phyloP scores from a whole-genome alignment of 1,140 invertebrate genomes.

The Cyclina sinensis region DNA sequence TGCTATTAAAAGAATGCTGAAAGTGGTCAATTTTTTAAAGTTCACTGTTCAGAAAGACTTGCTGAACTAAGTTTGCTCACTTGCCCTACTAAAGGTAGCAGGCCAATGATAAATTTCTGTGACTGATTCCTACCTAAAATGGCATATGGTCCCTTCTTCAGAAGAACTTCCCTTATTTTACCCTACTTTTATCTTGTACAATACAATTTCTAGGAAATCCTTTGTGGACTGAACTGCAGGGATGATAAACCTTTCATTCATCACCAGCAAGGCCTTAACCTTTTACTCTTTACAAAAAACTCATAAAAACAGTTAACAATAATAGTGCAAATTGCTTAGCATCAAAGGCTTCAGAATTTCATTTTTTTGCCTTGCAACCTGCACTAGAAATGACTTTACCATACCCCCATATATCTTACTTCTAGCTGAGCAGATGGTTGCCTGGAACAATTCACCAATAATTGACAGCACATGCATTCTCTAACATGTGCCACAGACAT shows the following conservation, averaged over 20 bases:
- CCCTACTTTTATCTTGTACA: no score
- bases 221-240: no score
- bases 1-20: no score
- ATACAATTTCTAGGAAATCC: no score
- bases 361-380: constrained; percentile 9
- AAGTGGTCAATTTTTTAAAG: no score
- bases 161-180: no score
- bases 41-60: no score
- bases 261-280: background rate
- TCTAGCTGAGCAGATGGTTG: constrained; percentile 6
- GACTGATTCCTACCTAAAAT: no score
- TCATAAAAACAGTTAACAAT: background rate
- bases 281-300: background rate
- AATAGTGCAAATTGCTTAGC: background rate
- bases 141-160: no score
- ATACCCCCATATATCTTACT: constrained; percentile 8
- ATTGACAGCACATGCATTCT: constrained; percentile 31
- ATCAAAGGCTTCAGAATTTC: background rate
- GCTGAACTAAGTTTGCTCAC: no score
- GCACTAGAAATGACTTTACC: background rate
- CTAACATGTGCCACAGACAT: background rate
- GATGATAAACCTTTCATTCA: background rate
- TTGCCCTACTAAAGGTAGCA: no score
- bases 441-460: background rate
- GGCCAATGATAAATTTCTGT: no score